phyloP scores from a whole-genome alignment of 1,140 invertebrate species.

The Drosophila asahinai region DNA sequence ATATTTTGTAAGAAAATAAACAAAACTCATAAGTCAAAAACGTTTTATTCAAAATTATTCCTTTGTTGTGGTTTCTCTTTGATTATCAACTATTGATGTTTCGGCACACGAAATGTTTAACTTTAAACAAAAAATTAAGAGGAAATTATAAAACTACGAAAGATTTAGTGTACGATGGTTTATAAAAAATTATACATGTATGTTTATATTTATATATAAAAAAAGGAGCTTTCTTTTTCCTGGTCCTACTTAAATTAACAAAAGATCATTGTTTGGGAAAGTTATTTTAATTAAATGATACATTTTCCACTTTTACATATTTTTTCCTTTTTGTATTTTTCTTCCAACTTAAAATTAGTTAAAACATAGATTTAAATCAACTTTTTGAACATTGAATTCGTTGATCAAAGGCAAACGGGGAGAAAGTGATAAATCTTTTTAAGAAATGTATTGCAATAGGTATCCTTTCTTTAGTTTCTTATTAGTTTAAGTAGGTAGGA shows the following conservation, averaged over 20 bases:
- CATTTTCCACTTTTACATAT: constrained; percentile 32
- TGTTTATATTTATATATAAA: constrained; percentile 20
- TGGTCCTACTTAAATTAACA: constrained; percentile 50
- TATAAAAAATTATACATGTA: constrained; percentile 38
- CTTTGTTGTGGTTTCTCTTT: constrained; percentile 24
- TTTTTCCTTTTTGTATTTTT: constrained; percentile 21
- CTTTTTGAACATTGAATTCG: constrained; percentile 35
- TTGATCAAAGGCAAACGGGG: constrained; percentile 36
- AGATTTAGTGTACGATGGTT: constrained; percentile 23
- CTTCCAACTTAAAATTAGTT: constrained; percentile 77
- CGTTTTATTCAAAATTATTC: constrained; percentile 66
- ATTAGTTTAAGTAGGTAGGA: constrained; percentile 47
- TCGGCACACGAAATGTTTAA: constrained; percentile 59
- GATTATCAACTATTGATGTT: constrained; percentile 28
- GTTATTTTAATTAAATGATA: constrained; percentile 46
- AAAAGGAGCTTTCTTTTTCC: constrained; percentile 3
- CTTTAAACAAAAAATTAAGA: constrained; percentile 50
- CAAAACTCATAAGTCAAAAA: constrained; percentile 63
- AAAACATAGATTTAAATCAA: constrained; percentile 74
- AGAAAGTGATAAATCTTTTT: constrained; percentile 54
- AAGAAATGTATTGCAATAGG: constrained; percentile 76
- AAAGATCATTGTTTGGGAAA: constrained; percentile 60
- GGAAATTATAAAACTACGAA: constrained; percentile 45
- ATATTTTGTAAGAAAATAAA: constrained; percentile 25
- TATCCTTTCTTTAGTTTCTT: constrained; percentile 41